Conservation (phyloP, 2,888 invertebrate genomes). For the Clistopyga incitator region DNA sequence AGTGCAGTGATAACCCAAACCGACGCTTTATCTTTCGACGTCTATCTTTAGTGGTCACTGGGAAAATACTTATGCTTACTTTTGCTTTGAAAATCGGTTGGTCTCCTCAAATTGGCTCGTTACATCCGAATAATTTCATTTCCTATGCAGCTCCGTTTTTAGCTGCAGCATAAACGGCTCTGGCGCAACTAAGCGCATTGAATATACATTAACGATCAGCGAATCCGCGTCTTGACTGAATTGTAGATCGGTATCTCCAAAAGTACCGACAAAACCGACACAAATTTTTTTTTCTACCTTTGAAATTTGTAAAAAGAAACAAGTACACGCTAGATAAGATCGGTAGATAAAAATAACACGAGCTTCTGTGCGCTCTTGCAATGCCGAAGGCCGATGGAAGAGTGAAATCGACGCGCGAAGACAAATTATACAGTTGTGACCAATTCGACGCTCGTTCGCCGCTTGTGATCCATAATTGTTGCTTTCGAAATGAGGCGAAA, state of each 20-base stretch:
- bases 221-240: not conserved
- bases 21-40: conserved; percentile 6
- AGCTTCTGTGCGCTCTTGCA: not conserved
- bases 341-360: not conserved
- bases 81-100: not conserved
- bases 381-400: not conserved
- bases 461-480: conserved; percentile 39
- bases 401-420: conserved; percentile 50
- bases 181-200: conserved; percentile 27
- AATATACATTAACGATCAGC: conserved; percentile 1
- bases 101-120: conserved; percentile 28
- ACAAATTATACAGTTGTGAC: conserved; percentile 36
- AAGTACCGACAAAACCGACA: not conserved
- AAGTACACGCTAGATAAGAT: not conserved
- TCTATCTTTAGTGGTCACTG: conserved; percentile 2
- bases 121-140: conserved; percentile 37
- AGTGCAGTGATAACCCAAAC: conserved; percentile 19
- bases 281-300: too few species aligned
- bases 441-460: conserved; percentile 5
- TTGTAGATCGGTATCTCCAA: not conserved
- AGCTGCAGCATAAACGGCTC: conserved; percentile 4
- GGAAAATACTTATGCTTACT: not conserved
- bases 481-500: conserved; percentile 46
- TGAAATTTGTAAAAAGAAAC: too few species aligned
- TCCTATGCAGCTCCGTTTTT: not conserved